Evolutionary conservation across 2,888 invertebrate species (phyloP), one percentile per base, ranked within the genome.

Genomic region (Trichopria drosophilae): DNA sequence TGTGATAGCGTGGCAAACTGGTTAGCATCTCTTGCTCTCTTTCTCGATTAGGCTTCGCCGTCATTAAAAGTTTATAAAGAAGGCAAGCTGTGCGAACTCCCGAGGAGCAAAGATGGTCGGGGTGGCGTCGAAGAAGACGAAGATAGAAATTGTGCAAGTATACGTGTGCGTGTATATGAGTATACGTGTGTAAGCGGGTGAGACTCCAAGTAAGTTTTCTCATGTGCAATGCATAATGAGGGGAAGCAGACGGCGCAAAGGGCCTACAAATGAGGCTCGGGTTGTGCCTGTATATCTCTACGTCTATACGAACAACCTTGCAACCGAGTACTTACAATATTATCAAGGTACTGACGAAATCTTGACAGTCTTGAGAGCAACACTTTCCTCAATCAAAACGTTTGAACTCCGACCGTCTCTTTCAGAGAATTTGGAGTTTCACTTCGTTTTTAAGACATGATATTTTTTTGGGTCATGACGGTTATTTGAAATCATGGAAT

Each of bases 21-120:
- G 53, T 40, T 26, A 18, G 36, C 6, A 6, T 24, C 10, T 6
- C 24, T 24, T 48, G 41, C 18, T 48, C 31, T 24, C 20, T 28
- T 62, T 67, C 59, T 68, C 72, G 73, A 75, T 75, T 75, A 75
- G 71, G 73, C 70, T 72, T 71, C 65, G 69, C 70, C 72, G 72
- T 75, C 75, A 75, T 75, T 75, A 75, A 75, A 75, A 75, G 73
- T 75, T 75, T 75, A 72, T 72, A 73, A 75, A 73, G 71, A 73
- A 72, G 71, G 66, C 63, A 59, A 68, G 65, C 61, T 66, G 62
- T 59, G 61, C 48, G 51, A 61, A 64, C 62, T 59, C 59, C 61
- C 63, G 60, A 66, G 61, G 57, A 53, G 56, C 51, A 58, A 55
- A 48, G 51, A n/a, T 53, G 55, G 55, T 50, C 47, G 45, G 37